These are phyloP conservation scores for Hepsetus odoe DNA, from an alignment of 2,113 vertebrate species.

Conservation along the genomic window DNA sequence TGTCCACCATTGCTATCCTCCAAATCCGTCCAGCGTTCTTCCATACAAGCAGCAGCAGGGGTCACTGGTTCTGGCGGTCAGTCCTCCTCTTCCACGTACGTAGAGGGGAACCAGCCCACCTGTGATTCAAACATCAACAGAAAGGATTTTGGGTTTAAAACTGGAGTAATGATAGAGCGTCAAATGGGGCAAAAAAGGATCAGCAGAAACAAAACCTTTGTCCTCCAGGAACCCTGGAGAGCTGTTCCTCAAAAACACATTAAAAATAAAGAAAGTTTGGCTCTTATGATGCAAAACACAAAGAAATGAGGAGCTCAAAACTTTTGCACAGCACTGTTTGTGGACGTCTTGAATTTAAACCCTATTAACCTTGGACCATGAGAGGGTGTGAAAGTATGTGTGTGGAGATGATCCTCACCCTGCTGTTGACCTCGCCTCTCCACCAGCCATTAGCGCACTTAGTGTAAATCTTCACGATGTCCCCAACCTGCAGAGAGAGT, in stretches of 20 bases:
- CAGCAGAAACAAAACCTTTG: no score
- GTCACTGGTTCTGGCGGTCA: constrained; percentile 63
- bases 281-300: no score
- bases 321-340: no score
- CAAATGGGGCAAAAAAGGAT: no score
- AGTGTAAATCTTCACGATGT: constrained; percentile 89
- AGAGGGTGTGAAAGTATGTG: not conserved
- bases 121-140: constrained; percentile 56
- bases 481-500: constrained; percentile 86
- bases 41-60: not conserved
- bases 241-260: no score
- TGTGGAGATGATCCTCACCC: constrained; percentile 51
- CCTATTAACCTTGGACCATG: no score
- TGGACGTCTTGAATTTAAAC: no score
- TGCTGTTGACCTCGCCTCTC: constrained; percentile 88
- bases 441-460: constrained; percentile 94
- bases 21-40: not conserved
- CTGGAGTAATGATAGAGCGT: no score
- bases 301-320: no score
- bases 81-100: constrained; percentile 93
- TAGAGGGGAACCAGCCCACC: constrained; percentile 97
- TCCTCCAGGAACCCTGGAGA: no score
- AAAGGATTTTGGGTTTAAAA: no score
- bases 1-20: not conserved
- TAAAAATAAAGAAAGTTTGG: no score